phyloP scores from a whole-genome alignment of 2,888 invertebrate species.

The Chalcosyrphus nemorum region DNA sequence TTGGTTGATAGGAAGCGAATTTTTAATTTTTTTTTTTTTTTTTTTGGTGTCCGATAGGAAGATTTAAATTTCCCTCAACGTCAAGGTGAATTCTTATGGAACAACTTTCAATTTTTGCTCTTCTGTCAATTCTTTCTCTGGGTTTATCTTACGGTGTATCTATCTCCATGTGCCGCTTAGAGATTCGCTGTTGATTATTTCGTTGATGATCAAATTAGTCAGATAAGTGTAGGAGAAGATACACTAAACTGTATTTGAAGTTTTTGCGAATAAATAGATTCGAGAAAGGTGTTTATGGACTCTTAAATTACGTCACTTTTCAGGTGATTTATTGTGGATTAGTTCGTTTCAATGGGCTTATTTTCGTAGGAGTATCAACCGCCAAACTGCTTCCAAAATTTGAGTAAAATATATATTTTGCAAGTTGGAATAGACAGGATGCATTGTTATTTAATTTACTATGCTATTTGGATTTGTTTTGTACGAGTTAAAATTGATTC shows the following conservation, averaged over 20 bases:
- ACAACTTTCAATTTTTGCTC: conserved; percentile 61
- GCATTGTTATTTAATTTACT: neutral
- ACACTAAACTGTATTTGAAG: neutral
- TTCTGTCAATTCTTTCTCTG: neutral
- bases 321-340: neutral
- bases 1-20: conserved; percentile 45
- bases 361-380: neutral
- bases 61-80: conserved; percentile 29
- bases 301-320: neutral
- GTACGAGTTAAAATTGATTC: neutral
- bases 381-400: neutral
- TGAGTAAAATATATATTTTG: neutral
- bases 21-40: conserved; percentile 11
- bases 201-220: neutral
- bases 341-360: neutral
- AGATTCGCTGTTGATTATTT: conserved; percentile 17
- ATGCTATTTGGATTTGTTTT: neutral
- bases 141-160: neutral
- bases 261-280: neutral
- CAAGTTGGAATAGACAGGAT: neutral
- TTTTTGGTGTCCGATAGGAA: conserved; percentile 17
- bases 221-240: neutral
- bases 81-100: conserved; percentile 53
- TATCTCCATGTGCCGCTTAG: neutral
- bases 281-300: neutral